A percentile compares a stretch with the other conserved stretches of the same genome.
These are phyloP conservation scores for Python bivittatus DNA, from an alignment of 2,113 vertebrate species.

Conservation along the genomic window DNA sequence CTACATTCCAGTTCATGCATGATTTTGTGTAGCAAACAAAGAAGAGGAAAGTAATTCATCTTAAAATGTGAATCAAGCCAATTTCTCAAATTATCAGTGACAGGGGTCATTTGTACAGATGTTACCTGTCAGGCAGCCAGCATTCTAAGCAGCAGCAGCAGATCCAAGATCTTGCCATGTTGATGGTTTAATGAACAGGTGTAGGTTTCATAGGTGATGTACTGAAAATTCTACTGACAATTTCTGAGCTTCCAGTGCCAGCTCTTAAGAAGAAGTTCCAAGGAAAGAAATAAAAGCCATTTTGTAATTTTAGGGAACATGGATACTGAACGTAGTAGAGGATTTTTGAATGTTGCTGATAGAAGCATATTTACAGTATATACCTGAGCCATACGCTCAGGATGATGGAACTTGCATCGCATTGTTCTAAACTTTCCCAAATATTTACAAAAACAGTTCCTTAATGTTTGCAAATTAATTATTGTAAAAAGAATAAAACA, in stretches of 20 bases:
- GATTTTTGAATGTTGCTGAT: not conserved
- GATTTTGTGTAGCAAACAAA: not conserved
- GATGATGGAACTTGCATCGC: not conserved
- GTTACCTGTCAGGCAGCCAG: constrained; percentile 44
- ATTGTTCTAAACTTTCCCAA: not conserved
- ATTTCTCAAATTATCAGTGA: constrained; percentile 7
- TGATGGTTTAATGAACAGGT: constrained; percentile 56
- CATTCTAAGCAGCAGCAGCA: constrained; percentile 45
- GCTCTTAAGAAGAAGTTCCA: constrained; percentile 20
- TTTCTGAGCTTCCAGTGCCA: constrained; percentile 44
- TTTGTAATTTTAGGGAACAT: constrained; percentile 39
- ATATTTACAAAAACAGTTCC: constrained; percentile 15
- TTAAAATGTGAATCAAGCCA: not conserved
- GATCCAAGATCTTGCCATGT: constrained; percentile 24
- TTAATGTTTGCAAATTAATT: accelerated
- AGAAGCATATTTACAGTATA: constrained; percentile 36
- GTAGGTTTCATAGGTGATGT: constrained; percentile 52
- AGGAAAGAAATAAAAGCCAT: constrained; percentile 48
- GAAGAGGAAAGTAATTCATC: not conserved
- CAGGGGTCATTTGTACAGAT: constrained; percentile 11
- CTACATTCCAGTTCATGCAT: not conserved
- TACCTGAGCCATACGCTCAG: constrained; percentile 8
- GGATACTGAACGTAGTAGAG: constrained; percentile 4
- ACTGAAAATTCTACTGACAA: constrained; percentile 55
- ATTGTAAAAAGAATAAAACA: not conserved